Conservation (phyloP, 2,797 vertebrate genomes). For the Brachyalestes nurse region DNA sequence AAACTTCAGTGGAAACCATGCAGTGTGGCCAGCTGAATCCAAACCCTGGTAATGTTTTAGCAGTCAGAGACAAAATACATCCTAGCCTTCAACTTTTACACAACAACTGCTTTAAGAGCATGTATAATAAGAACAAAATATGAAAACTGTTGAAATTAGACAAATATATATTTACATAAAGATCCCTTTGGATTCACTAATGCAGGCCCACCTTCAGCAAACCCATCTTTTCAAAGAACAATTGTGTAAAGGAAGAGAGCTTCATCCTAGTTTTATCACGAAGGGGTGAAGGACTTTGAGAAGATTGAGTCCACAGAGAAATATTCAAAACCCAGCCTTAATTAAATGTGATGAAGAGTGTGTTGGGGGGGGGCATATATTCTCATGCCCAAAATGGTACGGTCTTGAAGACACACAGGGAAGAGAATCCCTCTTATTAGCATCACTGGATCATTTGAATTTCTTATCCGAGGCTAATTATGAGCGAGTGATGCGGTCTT, state of each 20-base stretch:
- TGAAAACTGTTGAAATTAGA: neutral
- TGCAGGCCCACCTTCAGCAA: neutral
- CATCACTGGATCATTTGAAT: constrained; percentile 48
- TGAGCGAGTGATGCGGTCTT: constrained; percentile 43
- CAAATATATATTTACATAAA: neutral
- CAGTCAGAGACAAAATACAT: too few species aligned
- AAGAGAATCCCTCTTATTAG: constrained; percentile 43
- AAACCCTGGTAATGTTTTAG: constrained; percentile 31
- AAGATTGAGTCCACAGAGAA: constrained; percentile 46
- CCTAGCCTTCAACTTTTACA: neutral
- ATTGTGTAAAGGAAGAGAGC: neutral
- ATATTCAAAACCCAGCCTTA: constrained; percentile 40
- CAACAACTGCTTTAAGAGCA: too few species aligned
- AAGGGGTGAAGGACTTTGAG: constrained; percentile 38
- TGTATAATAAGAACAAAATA: neutral
- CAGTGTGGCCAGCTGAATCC: constrained; percentile 26
- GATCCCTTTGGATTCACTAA: neutral
- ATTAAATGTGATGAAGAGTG: constrained; percentile 47
- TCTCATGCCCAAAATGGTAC: constrained; percentile 30
- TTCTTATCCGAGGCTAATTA: constrained; percentile 55
- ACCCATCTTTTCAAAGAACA: constrained; percentile 5
- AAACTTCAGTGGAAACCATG: too few species aligned
- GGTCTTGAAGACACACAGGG: constrained; percentile 37
- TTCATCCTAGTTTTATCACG: constrained; percentile 16
- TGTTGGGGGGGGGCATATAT: constrained; percentile 15